A percentile compares a stretch with the other conserved stretches of the same genome.
These are phyloP conservation scores for Telmatherina bonti DNA, from an alignment of 2,797 vertebrate species.

Conservation along the genomic window DNA sequence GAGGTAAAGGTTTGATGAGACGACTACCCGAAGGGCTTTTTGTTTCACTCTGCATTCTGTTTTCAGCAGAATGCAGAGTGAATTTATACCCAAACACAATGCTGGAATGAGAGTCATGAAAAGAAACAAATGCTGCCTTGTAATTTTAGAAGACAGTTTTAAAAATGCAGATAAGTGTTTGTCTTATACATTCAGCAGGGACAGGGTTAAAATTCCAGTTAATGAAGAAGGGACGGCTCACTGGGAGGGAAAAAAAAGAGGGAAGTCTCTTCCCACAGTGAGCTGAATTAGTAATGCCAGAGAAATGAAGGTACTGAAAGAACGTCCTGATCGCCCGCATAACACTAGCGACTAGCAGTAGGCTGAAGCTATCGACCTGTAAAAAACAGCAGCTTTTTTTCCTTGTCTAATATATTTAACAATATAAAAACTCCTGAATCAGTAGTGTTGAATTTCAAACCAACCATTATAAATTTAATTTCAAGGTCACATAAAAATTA, in stretches of 20 bases:
- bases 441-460: slow-evolving; percentile 45
- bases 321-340: slow-evolving; percentile 73
- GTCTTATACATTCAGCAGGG: slow-evolving; percentile 31
- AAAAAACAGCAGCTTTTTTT: slow-evolving; percentile 32
- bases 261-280: slow-evolving; percentile 78
- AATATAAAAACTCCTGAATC: slow-evolving; percentile 45
- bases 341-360: slow-evolving; percentile 59
- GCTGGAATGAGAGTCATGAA: neutral
- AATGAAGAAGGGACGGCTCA: slow-evolving; percentile 59
- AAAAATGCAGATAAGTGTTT: slow-evolving; percentile 29
- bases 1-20: slow-evolving; percentile 14
- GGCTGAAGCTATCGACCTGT: slow-evolving; percentile 34
- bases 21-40: slow-evolving; percentile 25
- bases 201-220: slow-evolving; percentile 67
- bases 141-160: slow-evolving; percentile 17
- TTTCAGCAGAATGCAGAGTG: slow-evolving; percentile 10
- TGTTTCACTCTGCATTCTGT: slow-evolving; percentile 27
- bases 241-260: slow-evolving; percentile 61
- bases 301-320: slow-evolving; percentile 79
- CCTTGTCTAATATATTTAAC: slow-evolving; percentile 57
- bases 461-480: slow-evolving; percentile 22
- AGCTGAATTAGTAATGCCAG: slow-evolving; percentile 82
- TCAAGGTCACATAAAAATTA: slow-evolving; percentile 24
- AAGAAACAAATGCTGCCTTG: slow-evolving; percentile 1
- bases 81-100: slow-evolving; percentile 23